Evolutionary conservation across 2,888 invertebrate genomes (phyloP), one percentile per base, ranked within the genome.

Genomic region (Eulithis testata): DNA sequence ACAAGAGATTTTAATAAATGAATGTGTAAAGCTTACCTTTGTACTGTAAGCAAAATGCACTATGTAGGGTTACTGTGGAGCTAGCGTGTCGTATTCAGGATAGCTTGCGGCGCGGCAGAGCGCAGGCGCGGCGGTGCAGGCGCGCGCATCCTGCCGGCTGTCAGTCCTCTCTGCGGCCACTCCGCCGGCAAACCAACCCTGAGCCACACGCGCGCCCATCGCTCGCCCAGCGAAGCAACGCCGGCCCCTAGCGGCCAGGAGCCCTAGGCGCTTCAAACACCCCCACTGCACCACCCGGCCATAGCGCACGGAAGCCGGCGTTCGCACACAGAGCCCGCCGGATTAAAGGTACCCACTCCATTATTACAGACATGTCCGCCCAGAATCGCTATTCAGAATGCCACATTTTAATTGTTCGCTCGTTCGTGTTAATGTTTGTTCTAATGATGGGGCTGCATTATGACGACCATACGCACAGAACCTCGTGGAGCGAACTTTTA

Each of bases 201-300:
- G 82, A 87, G 86, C 80, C 81, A 90, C 86, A 89, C 91, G 89
- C 88, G 85, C 87, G 85, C 83, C 83, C 80, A 79, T 81, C 86
- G 88, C 85, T 84, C 88, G 87, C 89, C 79, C 80, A 84, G 84
- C 87, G 84, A 77, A 88, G 89, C 89, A 88, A 90, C 91, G 89
- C 91, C 91, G 91, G 92, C 91, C 92, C 90, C 81, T 86, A 77
- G 90, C 89, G 91, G 90, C 91, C 89, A 83, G 90, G 86, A 90
- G 90, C 90, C 89, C 83, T 82, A 79, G 89, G 89, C 86, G 88
- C 89, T 84, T 88, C 88, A 81, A 81, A 79, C 83, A 85, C 81
- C 84, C 81, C 78, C 79, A 77, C 78, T 74, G 75, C 83, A 86
- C 76, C 84, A 76, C 81, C 84, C 81, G 81, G 81, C 79, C 85